Base-by-base conservation (phyloP, 1,140 invertebrate species). In the Drosophila gunungcola region DNA sequence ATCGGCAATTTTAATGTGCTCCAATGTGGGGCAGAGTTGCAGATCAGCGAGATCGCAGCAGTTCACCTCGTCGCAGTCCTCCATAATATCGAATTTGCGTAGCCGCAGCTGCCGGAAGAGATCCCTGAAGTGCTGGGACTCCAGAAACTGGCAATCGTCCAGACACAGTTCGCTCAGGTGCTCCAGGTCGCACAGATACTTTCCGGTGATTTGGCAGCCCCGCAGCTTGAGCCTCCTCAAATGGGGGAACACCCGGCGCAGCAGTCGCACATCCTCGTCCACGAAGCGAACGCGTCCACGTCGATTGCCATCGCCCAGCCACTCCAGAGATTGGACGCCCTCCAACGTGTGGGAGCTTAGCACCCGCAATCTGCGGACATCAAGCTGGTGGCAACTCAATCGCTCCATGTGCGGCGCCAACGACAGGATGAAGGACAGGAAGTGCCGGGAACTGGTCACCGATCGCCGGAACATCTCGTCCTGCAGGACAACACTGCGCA, bases 1-100 rank as follows among this genome's bases (percentile, higher is more conserved):
- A 41, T 91, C 88, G 51, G 88, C 88, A 12, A 91, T 91, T 46
- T 91, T 91, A 11, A 91, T 84, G 51, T 91, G 83, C 60, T 91
- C 88, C 43, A 91, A 16, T 0, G 88, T 91, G 34, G 88, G 88
- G 38, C 88, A 91, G 3, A 89, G 54, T 27, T 91, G 74, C 9
- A 91, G 12, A 16, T 90, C 88, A 0, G 55, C 73, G 32, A 91
- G 56, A 67, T 91, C 88, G 36, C 88, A 91, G 65, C 88, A 91
- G 36, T 91, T 91, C 6, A 91, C 78, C 56, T 91, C 88, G 56
- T 91, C 88, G 41, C 88, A 91, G 42, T 91, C 82, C 68, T 81
- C 83, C 88, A 91, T 88, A 11, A 91, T 91, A 12, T 91, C 88
- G 9, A 91, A 91, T 36, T 88, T 91, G 12, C 88, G 73, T 13